These are phyloP conservation scores for Drosophila paramelanica DNA, from an alignment of 2,888 invertebrate species.

Conservation along the genomic window DNA sequence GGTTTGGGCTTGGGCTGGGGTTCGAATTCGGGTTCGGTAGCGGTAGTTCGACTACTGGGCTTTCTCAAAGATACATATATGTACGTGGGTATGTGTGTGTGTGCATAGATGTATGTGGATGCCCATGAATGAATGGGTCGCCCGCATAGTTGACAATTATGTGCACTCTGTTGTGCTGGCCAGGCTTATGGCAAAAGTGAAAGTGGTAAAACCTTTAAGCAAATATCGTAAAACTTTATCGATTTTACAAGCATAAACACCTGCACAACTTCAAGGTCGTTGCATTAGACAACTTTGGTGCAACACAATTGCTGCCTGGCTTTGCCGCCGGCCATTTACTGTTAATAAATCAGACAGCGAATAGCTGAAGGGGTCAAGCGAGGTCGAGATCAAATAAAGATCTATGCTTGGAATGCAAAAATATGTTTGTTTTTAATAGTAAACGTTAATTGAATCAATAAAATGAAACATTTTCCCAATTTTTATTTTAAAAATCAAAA, in stretches of 20 bases:
- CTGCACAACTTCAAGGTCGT: conserved; percentile 67
- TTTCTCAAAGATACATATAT: conserved; percentile 20
- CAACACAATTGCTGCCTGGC: conserved; percentile 5
- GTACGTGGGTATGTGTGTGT: not conserved
- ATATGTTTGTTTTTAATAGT: not conserved
- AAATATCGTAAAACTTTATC: conserved; percentile 39
- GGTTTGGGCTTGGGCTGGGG: conserved; percentile 3
- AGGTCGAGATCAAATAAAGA: not conserved
- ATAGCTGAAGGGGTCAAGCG: not conserved
- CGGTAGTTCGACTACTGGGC: conserved; percentile 44
- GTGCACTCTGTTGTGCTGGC: conserved; percentile 2
- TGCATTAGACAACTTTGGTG: conserved; percentile 49
- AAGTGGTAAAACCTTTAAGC: conserved; percentile 51
- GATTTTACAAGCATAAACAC: conserved; percentile 38
- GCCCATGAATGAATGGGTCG: conserved; percentile 43
- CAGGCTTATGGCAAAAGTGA: conserved; percentile 43
- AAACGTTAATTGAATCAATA: no score
- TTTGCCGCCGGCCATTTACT: conserved; percentile 8
- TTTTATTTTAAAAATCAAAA: no score
- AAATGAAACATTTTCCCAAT: no score
- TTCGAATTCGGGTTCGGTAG: conserved; percentile 16
- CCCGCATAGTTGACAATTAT: conserved; percentile 42
- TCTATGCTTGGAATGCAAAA: not conserved
- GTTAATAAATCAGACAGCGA: conserved; percentile 1
- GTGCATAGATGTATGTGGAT: not conserved